Conservation (phyloP, 92 coral and sea anemone genomes). For the Palythoa caribaeorum region DNA sequence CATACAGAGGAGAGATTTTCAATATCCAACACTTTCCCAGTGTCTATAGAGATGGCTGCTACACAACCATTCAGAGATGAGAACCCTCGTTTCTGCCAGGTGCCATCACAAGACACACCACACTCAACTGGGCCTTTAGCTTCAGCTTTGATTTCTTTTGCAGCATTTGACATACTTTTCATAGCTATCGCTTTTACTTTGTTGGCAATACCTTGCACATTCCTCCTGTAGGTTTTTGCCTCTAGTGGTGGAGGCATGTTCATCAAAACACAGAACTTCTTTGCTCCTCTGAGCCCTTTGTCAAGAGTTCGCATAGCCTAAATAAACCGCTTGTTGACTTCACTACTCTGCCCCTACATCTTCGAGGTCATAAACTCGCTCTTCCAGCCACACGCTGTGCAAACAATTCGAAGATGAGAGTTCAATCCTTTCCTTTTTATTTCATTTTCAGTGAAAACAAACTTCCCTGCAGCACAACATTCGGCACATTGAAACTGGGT, state of each 20-base stretch:
- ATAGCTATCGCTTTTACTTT: constrained; percentile 41
- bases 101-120: constrained; percentile 54
- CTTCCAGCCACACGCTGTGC: constrained; percentile 66
- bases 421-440: constrained; percentile 61
- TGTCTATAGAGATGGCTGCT: constrained; percentile 41
- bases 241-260: constrained; percentile 54
- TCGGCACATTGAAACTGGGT: constrained; percentile 43
- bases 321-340: constrained; percentile 62
- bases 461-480: constrained; percentile 42
- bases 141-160: constrained; percentile 43
- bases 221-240: constrained; percentile 23
- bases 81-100: constrained; percentile 61
- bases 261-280: constrained; percentile 49
- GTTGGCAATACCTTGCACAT: constrained; percentile 15
- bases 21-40: constrained; percentile 53
- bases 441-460: constrained; percentile 24
- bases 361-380: constrained; percentile 51
- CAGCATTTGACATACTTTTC: constrained; percentile 60
- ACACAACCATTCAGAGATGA: constrained; percentile 57
- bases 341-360: constrained; percentile 49
- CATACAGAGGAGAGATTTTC: constrained; percentile 49
- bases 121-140: constrained; percentile 29
- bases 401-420: constrained; percentile 51
- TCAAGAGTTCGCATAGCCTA: constrained; percentile 62
- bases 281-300: constrained; percentile 71